Evolutionary conservation across 2,113 vertebrate species (phyloP), one percentile per base, ranked within the genome.

Genomic region (Pseudorhombus dupliciocellatus): DNA sequence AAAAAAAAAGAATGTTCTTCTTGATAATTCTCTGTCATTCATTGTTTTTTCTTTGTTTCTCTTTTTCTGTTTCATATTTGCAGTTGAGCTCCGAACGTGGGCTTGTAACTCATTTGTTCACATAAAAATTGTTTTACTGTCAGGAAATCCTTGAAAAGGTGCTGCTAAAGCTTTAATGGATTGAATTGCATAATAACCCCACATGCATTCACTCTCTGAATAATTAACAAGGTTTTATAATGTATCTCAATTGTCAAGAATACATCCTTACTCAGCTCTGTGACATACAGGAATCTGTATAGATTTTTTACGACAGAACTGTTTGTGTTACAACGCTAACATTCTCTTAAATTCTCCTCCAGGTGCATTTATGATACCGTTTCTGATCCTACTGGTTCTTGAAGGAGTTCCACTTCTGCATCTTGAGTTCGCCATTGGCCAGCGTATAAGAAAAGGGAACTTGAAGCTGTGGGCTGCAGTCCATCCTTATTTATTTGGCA

Each of bases 341-440:
- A 18, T 46, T 46, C 7, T 7, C 14, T 46, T 46, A 16, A 4
- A 18, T 46, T 46, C 1, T 46, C 18, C 18, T 18, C 18, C 16
- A 98, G 96, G 97, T 24, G 97, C 97, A 0, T 98, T 98, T 69
- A 98, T 98, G 95, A 97, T 98, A 51, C 96, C 96, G 0, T 98
- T 98, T 85, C 91, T 98, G 77, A 96, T 98, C 88, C 91, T 98
- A 74, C 89, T 98, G 54, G 92, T 98, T 6, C 78, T 98, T 70
- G 97, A 98, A 80, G 96, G 96, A 5, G 75, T 97, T 22, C 97
- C 96, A 0, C 84, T 98, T 55, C 92, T 98, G 55, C 61, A 95
- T 73, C 92, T 98, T 70, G 97, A 98, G 91, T 97, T 98, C 66
- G 96, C 96, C 48, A 95, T 98, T 2, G 96, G 97, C 5, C 97